Percentiles rank a stretch among this genome's conserved stretches.
Evolutionary conservation across 2,113 vertebrate species (phyloP).

Genomic region (Sminthopsis crassicaudata): DNA sequence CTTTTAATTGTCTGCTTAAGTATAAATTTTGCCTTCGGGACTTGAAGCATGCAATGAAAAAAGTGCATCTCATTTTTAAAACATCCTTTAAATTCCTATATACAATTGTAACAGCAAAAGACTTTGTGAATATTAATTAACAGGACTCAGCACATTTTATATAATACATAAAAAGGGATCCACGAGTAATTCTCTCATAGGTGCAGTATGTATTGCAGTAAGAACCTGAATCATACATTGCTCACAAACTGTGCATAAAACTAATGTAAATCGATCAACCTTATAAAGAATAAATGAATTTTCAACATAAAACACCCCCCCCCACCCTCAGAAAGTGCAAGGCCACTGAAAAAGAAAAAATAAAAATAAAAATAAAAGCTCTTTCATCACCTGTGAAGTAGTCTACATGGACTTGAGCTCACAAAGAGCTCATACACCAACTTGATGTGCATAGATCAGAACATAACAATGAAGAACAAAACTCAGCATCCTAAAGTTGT

Average conservation of each 20-base stretch:
- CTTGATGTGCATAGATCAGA: neutral
- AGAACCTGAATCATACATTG: neutral
- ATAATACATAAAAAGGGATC: neutral
- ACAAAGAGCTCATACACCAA: accelerated
- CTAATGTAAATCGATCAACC: conserved; percentile 5
- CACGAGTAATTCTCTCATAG: neutral
- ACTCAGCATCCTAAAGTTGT: neutral
- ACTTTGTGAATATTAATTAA: neutral
- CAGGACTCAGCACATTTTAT: neutral
- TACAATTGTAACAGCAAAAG: conserved; percentile 5
- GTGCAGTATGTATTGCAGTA: neutral
- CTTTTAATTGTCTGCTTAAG: conserved; percentile 35
- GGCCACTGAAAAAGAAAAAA: conserved; percentile 16
- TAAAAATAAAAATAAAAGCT: neutral
- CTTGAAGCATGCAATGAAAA: conserved; percentile 40
- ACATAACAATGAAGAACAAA: neutral
- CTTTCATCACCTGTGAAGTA: conserved; percentile 21
- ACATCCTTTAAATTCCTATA: conserved; percentile 13
- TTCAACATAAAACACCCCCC: neutral
- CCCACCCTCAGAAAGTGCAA: neutral
- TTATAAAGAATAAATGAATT: conserved; percentile 29
- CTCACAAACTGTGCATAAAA: conserved; percentile 2
- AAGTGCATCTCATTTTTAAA: conserved; percentile 32
- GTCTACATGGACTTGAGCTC: neutral
- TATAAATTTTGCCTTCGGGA: conserved; percentile 34